A percentile compares a stretch with the other conserved stretches of the same genome.
Evolutionary conservation across 2,888 invertebrate species (phyloP).

Genomic region (Drosophila incognita): DNA sequence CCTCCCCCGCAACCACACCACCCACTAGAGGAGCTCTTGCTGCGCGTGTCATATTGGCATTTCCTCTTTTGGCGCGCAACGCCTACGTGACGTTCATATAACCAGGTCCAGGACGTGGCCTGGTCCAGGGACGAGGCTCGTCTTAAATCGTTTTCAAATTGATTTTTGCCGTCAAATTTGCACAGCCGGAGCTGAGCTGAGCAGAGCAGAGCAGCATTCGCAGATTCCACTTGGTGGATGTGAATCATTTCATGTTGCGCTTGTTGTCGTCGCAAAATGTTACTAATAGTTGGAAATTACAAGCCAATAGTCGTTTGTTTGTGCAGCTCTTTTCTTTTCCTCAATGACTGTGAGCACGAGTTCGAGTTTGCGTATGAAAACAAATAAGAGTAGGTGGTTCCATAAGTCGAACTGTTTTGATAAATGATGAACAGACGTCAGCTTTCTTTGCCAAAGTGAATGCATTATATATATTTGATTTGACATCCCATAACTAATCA

Average conservation of each 20-base stretch:
- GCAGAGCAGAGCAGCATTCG: neutral
- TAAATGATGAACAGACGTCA: slow-evolving; percentile 56
- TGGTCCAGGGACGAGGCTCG: slow-evolving; percentile 31
- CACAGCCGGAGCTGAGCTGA: slow-evolving; percentile 47
- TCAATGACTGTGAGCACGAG: slow-evolving; percentile 34
- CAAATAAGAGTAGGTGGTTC: slow-evolving; percentile 47
- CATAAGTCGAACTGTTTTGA: slow-evolving; percentile 38
- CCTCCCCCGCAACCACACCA: slow-evolving; percentile 4
- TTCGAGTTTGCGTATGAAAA: neutral
- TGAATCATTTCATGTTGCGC: slow-evolving; percentile 68
- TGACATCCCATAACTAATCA: slow-evolving; percentile 62
- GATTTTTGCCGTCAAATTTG: slow-evolving; percentile 80
- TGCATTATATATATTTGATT: slow-evolving; percentile 60
- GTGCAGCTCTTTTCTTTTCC: slow-evolving; percentile 13
- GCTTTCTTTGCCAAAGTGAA: slow-evolving; percentile 44
- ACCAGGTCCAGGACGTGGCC: slow-evolving; percentile 4
- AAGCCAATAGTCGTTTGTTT: slow-evolving; percentile 70
- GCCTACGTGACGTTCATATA: slow-evolving; percentile 59
- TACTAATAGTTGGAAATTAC: slow-evolving; percentile 80
- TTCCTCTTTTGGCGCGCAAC: slow-evolving; percentile 73
- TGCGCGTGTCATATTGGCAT: slow-evolving; percentile 80
- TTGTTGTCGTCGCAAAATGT: slow-evolving; percentile 76
- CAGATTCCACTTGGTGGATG: slow-evolving; percentile 33
- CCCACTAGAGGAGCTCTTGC: slow-evolving; percentile 39
- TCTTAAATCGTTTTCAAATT: slow-evolving; percentile 80